Base-by-base conservation (phyloP, 2,797 vertebrate genomes). In the Danio albolineatus region DNA sequence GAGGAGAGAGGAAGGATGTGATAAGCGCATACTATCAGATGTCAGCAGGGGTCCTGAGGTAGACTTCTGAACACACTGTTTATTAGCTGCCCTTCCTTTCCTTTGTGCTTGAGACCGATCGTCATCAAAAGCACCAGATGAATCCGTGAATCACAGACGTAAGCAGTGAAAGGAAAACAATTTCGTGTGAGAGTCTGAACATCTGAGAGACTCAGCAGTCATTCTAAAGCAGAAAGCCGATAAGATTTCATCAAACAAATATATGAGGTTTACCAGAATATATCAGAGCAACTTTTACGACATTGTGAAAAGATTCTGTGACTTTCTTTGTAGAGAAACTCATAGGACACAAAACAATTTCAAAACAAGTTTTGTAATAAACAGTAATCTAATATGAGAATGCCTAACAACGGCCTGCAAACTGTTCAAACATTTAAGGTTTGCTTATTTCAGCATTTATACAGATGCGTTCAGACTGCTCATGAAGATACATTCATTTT, bases 111-210 rank as follows among this genome's bases (percentile, higher is more conserved):
- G 66, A 69, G 69, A 62, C 76, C 64, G 64, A 81, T 85, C 67
- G 4, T 83, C 79, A 89, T 89, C 86, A 83, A 86, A 87, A 82
- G 78, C 71, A 43, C n/a, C 17, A 59, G 76, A 85, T 78, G 81
- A 85, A 84, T 82, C 72, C 44, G 54, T 70, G 57, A 66, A 78
- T 65, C 21, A 79, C 36, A 60, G 62, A 41, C 46, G 57, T 39
- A 49, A 49, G 57, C 16, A 64, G 14, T 21, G 19, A 78, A 44
- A 64, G 56, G 46, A 72, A 81, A 84, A 78, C 74, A 65, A 62
- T 53, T 38, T 21, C 17, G 12, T 54, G 44, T 65, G 49, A 65
- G 76, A 71, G 49, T 56, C 51, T 70, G 66, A 80, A 73, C 80
- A 77, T 80, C 73, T 73, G 56, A 84, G 56, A 75, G 76, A 44